A percentile compares a stretch with the other conserved stretches of the same genome.
phyloP scores from a whole-genome alignment of 2,797 vertebrate genomes.

The Fundulus diaphanus region DNA sequence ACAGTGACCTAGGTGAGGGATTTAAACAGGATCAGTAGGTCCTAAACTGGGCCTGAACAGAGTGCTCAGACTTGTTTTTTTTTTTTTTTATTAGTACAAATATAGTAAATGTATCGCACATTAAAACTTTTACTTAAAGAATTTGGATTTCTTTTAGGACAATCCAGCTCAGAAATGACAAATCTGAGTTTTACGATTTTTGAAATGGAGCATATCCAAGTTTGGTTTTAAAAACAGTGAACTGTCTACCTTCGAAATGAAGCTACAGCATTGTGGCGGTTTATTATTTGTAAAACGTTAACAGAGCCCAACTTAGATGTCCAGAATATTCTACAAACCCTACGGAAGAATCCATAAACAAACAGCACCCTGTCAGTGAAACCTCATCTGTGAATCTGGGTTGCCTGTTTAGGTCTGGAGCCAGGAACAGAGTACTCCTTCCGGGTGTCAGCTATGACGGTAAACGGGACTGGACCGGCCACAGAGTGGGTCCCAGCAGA shows the following conservation, averaged over 20 bases:
- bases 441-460: constrained; percentile 89
- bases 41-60: too few species aligned
- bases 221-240: not conserved
- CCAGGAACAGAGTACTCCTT: constrained; percentile 95
- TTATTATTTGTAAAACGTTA: not conserved
- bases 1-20: too few species aligned
- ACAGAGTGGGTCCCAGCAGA: constrained; percentile 92
- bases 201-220: not conserved
- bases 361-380: not conserved
- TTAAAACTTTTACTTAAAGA: not conserved
- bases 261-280: not conserved
- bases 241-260: too few species aligned
- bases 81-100: not conserved
- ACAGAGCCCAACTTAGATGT: not conserved
- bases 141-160: not conserved
- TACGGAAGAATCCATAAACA: not conserved
- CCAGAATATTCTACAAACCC: not conserved
- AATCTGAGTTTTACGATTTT: not conserved
- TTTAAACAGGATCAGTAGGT: too few species aligned
- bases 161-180: too few species aligned
- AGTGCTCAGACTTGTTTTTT: too few species aligned
- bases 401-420: constrained; percentile 85
- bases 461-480: constrained; percentile 92
- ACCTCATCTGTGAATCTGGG: constrained; percentile 15
- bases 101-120: not conserved